Evolutionary conservation across 2,888 invertebrate genomes (phyloP).

Genomic region (Melinaea menophilus): DNA sequence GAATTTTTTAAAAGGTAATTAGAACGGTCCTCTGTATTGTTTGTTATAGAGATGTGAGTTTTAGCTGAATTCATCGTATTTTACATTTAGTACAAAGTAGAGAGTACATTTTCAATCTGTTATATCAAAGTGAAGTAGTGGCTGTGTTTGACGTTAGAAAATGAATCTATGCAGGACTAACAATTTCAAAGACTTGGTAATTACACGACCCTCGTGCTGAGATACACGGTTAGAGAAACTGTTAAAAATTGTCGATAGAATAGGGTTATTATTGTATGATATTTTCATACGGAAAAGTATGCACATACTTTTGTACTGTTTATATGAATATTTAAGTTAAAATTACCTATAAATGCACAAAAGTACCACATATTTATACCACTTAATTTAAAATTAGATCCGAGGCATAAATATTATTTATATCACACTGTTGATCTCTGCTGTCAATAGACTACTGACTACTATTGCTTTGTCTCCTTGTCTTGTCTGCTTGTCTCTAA

Average conservation of each 20-base stretch:
- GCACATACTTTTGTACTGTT: no score
- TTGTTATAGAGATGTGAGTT: no score
- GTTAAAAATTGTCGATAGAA: background rate
- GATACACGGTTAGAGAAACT: slow-evolving; percentile 15
- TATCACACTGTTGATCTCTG: background rate
- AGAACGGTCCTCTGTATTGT: no score
- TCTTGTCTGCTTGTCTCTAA: background rate
- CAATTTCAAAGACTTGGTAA: slow-evolving; percentile 52
- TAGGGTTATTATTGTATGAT: no score
- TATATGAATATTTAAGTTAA: no score
- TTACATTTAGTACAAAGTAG: no score
- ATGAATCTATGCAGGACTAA: slow-evolving; percentile 44
- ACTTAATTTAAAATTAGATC: no score
- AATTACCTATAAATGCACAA: no score
- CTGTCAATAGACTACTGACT: background rate
- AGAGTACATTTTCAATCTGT: slow-evolving; percentile 8
- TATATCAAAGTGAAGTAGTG: slow-evolving; percentile 15
- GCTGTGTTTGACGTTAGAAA: slow-evolving; percentile 50
- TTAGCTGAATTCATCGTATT: no score
- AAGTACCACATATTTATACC: no score
- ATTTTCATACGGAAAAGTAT: no score
- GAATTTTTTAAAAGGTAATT: no score
- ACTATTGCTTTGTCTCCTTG: background rate
- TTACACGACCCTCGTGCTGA: slow-evolving; percentile 28
- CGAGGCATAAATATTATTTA: background rate